Conservation (phyloP, 2,888 invertebrate species). For the Pecten maximus region DNA sequence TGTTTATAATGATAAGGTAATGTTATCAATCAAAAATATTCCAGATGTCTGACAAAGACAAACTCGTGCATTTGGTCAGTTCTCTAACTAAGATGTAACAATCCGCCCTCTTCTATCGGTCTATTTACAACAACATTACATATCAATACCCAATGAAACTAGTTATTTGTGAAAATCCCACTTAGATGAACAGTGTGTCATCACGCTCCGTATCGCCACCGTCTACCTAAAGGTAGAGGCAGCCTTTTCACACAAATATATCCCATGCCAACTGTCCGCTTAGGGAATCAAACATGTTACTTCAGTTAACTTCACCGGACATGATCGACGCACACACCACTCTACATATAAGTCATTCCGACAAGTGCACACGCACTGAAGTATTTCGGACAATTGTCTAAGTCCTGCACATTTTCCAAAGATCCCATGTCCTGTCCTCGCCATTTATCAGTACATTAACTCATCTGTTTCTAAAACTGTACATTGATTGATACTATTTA, state of each 20-base stretch:
- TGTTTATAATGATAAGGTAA: not conserved
- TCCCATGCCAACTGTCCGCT: not conserved
- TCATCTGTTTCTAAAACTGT: not conserved
- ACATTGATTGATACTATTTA: not conserved
- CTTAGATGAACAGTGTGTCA: not conserved
- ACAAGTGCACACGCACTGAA: not conserved
- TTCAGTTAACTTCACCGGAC: no score
- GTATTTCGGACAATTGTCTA: not conserved
- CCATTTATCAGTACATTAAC: not conserved
- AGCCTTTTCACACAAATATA: not conserved
- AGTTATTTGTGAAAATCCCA: not conserved
- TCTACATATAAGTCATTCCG: no score
- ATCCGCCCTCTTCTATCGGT: not conserved
- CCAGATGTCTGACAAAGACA: not conserved
- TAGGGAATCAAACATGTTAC: not conserved
- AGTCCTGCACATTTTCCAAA: no score
- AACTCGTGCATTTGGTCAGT: not conserved
- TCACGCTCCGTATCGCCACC: not conserved
- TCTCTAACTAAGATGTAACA: not conserved
- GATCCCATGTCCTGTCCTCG: not conserved
- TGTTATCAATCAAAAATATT: not conserved
- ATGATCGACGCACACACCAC: no score
- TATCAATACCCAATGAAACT: not conserved
- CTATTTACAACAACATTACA: not conserved
- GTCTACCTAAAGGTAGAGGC: not conserved